Base-by-base conservation (phyloP, 2,888 invertebrate species). In the Acanthococcus lagerstroemiae region DNA sequence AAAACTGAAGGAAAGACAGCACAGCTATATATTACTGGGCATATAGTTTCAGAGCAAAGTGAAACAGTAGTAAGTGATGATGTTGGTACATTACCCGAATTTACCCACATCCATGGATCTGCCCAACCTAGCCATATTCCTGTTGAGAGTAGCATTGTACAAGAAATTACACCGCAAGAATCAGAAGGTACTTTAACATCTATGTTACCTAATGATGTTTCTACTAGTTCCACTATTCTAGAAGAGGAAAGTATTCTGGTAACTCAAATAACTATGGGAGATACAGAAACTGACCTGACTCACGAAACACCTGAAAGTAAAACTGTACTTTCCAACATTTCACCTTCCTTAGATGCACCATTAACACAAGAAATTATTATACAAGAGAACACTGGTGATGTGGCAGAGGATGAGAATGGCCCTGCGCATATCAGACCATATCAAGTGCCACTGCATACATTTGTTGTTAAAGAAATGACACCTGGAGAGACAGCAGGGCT, bases 1-100 rank as follows among this genome's bases (percentile, higher is more conserved):
- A 50, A 26, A 73, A 27, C 37, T 15, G 54, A 75, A 74, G 69
- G 72, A 55, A 68, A 67, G 6, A 72, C 70, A 68, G 73, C 71
- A 50, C 71, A 72, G 37, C 69, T 69, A 17, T 70, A 71, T 48
- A 57, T 74, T 17, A 66, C 67, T 56, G 74, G 75, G 3, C 73
- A 76, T 71, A 76, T 77, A 70, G 74, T 76, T 57, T 76, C 77
- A 4, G 74, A 78, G 72, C 75, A 76, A 46, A 72, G 74, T 22
- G 76, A 78, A 72, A 72, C 78, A 4, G 72, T 75, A 24, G 70
- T 66, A 4, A 54, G 44, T 25, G 44, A 50, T n/a, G 12, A 25
- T 9, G 30, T 44, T 63, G 63, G 44, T 1, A 25, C 30, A 17
- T 17, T 63, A 15, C 54, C 52, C 6, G 54, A 63, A 37, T 54